phyloP scores from a whole-genome alignment of 2,113 vertebrate genomes.

The Megaceryle torquata region DNA sequence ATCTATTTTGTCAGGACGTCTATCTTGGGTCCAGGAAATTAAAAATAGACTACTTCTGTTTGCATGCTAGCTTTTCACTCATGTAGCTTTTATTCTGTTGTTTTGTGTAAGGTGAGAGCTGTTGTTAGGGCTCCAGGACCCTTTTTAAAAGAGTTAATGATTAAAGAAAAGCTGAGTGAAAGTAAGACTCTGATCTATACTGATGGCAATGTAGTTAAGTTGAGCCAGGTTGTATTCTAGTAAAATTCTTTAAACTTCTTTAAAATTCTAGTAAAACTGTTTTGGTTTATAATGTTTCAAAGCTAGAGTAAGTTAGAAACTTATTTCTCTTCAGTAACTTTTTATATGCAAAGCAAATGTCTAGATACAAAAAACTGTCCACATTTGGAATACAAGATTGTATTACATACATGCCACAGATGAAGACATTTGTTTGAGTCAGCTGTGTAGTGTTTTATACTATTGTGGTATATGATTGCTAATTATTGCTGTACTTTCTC shows the following conservation, averaged over 20 bases:
- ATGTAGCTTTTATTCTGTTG: neutral
- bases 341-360: neutral
- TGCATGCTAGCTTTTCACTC: neutral
- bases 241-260: neutral
- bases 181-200: neutral
- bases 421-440: neutral
- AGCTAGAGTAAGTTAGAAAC: neutral
- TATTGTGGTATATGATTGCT: neutral
- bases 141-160: neutral
- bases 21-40: fast-evolving
- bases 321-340: neutral
- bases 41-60: neutral
- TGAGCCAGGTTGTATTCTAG: neutral
- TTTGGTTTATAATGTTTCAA: neutral
- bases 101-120: neutral
- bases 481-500: neutral
- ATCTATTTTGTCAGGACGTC: neutral
- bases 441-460: neutral
- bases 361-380: neutral
- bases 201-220: neutral
- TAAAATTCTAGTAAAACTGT: neutral
- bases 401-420: neutral
- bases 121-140: neutral
- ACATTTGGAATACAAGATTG: neutral
- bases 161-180: neutral